Conservation (phyloP, 2,113 vertebrate genomes). For the Elephas maximus region DNA sequence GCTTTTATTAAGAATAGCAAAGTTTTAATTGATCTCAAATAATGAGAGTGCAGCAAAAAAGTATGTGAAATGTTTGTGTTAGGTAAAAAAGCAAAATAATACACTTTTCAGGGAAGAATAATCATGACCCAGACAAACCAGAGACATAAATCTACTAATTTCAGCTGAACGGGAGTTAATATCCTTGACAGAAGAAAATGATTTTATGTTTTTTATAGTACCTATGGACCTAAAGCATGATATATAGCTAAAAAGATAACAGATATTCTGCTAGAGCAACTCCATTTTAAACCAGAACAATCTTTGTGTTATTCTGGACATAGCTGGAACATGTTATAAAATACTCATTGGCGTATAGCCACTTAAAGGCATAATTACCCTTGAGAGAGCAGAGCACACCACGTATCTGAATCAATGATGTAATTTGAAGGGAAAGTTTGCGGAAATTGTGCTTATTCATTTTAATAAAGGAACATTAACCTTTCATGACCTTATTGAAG, state of each 20-base stretch:
- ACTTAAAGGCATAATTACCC: slow-evolving; percentile 73
- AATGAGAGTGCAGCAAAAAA: not conserved
- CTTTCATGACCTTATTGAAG: slow-evolving; percentile 68
- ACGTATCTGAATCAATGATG: slow-evolving; percentile 71
- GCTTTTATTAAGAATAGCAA: not conserved
- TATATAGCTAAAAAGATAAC: slow-evolving; percentile 27
- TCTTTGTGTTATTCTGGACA: slow-evolving; percentile 58
- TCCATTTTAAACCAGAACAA: slow-evolving; percentile 35
- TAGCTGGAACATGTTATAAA: slow-evolving; percentile 55
- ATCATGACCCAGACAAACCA: not conserved
- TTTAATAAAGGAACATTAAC: slow-evolving; percentile 76
- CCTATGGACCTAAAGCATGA: not conserved
- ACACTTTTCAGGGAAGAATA: not conserved
- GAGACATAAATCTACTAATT: slow-evolving; percentile 60
- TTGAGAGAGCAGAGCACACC: slow-evolving; percentile 48
- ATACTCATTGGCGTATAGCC: not conserved
- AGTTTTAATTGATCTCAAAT: not conserved
- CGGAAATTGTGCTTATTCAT: slow-evolving; percentile 76
- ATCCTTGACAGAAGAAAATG: slow-evolving; percentile 11
- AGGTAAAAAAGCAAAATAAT: not conserved
- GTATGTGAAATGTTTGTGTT: not conserved
- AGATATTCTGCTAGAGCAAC: not conserved
- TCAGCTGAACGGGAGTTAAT: not conserved
- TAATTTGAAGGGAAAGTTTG: slow-evolving; percentile 68
- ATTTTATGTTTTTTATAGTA: not conserved